A percentile compares a stretch with the other conserved stretches of the same genome.
Conservation (phyloP, 2,888 invertebrate genomes). For the Megastigmus dorsalis region DNA sequence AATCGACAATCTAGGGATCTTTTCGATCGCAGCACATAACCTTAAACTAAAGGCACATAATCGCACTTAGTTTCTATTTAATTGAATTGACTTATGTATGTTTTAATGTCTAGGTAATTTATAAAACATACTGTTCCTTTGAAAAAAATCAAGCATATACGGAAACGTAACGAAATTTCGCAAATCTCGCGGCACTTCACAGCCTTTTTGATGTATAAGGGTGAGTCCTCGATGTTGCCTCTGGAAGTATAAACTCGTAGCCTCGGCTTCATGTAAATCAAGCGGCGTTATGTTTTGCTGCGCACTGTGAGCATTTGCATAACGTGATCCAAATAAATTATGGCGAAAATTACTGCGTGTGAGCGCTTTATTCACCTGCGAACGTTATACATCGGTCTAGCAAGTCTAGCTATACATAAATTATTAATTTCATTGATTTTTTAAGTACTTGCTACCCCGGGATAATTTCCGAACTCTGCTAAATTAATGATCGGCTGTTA, state of each 20-base stretch:
- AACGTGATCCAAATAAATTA: slow-evolving; percentile 36
- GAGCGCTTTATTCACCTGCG: background rate
- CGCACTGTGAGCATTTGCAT: slow-evolving; percentile 22
- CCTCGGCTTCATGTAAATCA: background rate
- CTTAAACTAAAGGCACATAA: too few species aligned
- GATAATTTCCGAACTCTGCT: slow-evolving; percentile 5
- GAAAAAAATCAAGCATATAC: too few species aligned
- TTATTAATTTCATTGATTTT: slow-evolving; percentile 45
- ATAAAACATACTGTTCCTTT: too few species aligned
- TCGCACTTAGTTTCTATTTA: too few species aligned
- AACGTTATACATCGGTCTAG: too few species aligned
- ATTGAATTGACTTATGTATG: too few species aligned
- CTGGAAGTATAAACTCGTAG: background rate
- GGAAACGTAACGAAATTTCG: too few species aligned
- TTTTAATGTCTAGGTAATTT: too few species aligned
- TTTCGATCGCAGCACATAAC: too few species aligned
- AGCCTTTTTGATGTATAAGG: background rate
- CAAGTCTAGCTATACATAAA: slow-evolving; percentile 3
- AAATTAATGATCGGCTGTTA: slow-evolving; percentile 10
- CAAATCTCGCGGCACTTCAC: too few species aligned
- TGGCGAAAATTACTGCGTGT: slow-evolving; percentile 3
- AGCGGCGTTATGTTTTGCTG: slow-evolving; percentile 10
- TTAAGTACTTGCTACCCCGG: slow-evolving; percentile 30
- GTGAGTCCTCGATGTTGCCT: background rate
- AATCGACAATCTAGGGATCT: too few species aligned